phyloP scores from a whole-genome alignment of 2,888 invertebrate species.

The Acanthopleura granulata region DNA sequence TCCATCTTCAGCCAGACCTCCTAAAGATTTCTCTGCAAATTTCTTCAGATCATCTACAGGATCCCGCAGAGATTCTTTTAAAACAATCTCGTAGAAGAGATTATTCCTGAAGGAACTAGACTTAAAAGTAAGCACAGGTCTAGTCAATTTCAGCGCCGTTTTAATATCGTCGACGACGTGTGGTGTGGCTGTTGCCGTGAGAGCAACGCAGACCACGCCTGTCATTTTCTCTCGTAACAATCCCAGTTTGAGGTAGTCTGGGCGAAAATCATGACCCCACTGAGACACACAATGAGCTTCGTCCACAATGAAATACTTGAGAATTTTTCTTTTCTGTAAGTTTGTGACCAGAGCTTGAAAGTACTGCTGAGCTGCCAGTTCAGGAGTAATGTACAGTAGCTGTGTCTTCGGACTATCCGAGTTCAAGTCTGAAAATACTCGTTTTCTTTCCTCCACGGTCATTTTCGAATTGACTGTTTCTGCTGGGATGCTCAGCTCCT shows the following conservation, averaged over 20 bases:
- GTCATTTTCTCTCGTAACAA: slow-evolving; percentile 74
- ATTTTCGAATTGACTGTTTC: slow-evolving; percentile 95
- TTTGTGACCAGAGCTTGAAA: slow-evolving; percentile 75
- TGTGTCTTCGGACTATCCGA: slow-evolving; percentile 81
- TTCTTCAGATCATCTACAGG: slow-evolving; percentile 82
- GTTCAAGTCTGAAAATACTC: slow-evolving; percentile 80
- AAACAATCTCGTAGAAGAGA: slow-evolving; percentile 93
- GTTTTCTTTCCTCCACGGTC: slow-evolving; percentile 80
- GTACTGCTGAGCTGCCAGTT: slow-evolving; percentile 85
- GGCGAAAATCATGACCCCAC: slow-evolving; percentile 98
- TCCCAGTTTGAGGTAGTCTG: slow-evolving; percentile 93
- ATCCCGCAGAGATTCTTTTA: slow-evolving; percentile 84
- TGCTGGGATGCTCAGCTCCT: slow-evolving; percentile 82
- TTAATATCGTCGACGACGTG: slow-evolving; percentile 70
- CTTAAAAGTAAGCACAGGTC: slow-evolving; percentile 82
- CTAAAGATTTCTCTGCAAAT: slow-evolving; percentile 58
- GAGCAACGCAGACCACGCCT: slow-evolving; percentile 85
- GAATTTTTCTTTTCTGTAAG: slow-evolving; percentile 80
- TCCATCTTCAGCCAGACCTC: slow-evolving; percentile 37
- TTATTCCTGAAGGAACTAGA: slow-evolving; percentile 82
- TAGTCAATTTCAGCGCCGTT: slow-evolving; percentile 78
- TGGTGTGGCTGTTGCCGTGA: slow-evolving; percentile 93
- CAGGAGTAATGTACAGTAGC: slow-evolving; percentile 96
- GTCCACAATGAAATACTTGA: slow-evolving; percentile 94
- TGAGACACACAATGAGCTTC: slow-evolving; percentile 87